These are phyloP conservation scores for Alosa sapidissima DNA, from an alignment of 2,797 vertebrate species.

Conservation along the genomic window DNA sequence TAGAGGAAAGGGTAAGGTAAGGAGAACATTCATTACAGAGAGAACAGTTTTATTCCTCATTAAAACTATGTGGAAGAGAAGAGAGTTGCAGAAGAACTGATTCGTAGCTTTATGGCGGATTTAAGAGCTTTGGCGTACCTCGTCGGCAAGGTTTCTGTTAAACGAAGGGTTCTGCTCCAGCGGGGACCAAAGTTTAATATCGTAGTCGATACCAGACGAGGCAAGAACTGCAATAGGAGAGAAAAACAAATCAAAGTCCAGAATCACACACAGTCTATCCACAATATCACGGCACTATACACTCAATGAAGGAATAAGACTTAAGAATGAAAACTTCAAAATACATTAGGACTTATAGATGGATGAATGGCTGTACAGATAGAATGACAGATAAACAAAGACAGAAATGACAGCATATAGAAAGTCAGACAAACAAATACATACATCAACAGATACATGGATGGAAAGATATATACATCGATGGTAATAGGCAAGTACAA, in stretches of 20 bases:
- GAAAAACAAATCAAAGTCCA: conserved; percentile 17
- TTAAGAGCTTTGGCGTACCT: conserved; percentile 75
- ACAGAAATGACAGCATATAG: background rate
- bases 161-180: conserved; percentile 89
- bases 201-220: conserved; percentile 98
- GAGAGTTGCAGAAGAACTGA: background rate
- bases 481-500: background rate
- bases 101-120: background rate
- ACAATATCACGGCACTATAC: background rate
- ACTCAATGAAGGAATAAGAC: too few relatives aligned
- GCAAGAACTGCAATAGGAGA: conserved; percentile 83
- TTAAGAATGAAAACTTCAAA: too few relatives aligned
- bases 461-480: background rate
- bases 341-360: background rate
- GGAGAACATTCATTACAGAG: background rate
- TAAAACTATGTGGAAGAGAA: background rate
- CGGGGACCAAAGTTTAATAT: conserved; percentile 98
- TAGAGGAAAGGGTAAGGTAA: background rate
- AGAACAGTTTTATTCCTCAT: background rate
- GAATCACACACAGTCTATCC: background rate
- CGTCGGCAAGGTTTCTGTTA: conserved; percentile 92
- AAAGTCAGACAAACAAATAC: background rate
- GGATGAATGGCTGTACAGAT: background rate
- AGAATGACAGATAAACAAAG: background rate
- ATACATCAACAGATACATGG: too few relatives aligned